Percentiles rank a stretch among this genome's conserved stretches.
Evolutionary conservation across 2,888 invertebrate species (phyloP).

Genomic region (Cataglyphis livida): DNA sequence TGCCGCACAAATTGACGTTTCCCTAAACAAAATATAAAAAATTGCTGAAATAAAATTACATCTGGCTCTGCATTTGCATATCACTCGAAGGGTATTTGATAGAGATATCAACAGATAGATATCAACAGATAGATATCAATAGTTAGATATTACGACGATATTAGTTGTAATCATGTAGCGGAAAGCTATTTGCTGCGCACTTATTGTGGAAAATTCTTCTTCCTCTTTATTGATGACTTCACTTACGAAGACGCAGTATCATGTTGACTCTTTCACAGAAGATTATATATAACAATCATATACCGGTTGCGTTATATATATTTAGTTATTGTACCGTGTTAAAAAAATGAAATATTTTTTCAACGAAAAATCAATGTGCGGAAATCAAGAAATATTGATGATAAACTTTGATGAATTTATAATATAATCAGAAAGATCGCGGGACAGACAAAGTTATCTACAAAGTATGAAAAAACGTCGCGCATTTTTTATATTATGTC

Average conservation of each 20-base stretch:
- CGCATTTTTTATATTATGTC: background rate
- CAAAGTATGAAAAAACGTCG: background rate
- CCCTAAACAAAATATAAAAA: background rate
- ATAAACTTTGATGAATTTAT: background rate
- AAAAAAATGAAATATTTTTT: background rate
- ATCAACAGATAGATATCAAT: background rate
- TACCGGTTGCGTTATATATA: background rate
- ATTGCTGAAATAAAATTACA: background rate
- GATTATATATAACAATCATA: background rate
- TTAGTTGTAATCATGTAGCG: background rate
- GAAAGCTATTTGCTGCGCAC: background rate
- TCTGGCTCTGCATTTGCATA: background rate
- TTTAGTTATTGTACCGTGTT: background rate
- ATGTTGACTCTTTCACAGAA: background rate
- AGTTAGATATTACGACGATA: background rate
- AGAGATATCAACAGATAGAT: background rate
- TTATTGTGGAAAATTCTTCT: background rate
- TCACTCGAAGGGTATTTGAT: background rate
- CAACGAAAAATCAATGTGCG: background rate
- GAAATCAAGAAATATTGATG: background rate
- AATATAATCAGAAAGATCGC: background rate
- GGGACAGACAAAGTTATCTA: background rate
- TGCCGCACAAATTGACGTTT: background rate
- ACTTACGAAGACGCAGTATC: background rate
- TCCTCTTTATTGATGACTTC: no score